Conservation (phyloP, 2,113 vertebrate species). For the Proteles cristata region DNA sequence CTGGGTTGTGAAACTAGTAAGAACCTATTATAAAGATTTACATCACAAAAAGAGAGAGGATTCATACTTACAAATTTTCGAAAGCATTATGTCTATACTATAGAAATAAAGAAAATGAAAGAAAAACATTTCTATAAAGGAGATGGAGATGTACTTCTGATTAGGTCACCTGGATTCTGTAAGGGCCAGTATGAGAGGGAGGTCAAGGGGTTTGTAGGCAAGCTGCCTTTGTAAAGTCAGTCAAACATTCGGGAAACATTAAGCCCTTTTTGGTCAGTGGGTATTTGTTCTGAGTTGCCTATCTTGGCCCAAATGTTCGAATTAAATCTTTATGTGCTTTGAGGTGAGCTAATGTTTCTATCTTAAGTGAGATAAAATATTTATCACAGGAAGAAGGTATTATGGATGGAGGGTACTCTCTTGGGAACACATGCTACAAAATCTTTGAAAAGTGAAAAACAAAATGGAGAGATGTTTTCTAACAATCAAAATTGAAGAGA, state of each 20-base stretch:
- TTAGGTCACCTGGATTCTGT: too few relatives aligned
- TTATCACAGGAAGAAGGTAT: constrained; percentile 27
- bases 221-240: too few relatives aligned
- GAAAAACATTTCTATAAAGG: not conserved
- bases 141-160: rapidly evolving
- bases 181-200: not conserved
- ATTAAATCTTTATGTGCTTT: constrained; percentile 46
- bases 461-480: not conserved
- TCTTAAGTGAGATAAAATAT: constrained; percentile 40
- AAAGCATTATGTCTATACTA: too few relatives aligned
- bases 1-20: not conserved
- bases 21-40: not conserved
- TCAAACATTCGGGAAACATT: not conserved
- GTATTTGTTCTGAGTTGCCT: not conserved
- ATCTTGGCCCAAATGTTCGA: not conserved
- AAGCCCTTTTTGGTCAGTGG: not conserved
- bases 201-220: not conserved
- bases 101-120: not conserved
- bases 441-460: not conserved
- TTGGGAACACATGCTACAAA: not conserved
- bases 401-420: not conserved
- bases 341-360: constrained; percentile 30
- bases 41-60: not conserved
- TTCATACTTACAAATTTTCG: not conserved
- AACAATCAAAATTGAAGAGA: not conserved